A percentile compares a stretch with the other conserved stretches of the same genome.
Evolutionary conservation across 2,797 vertebrate genomes (phyloP).

Genomic region (Crypturellus tataupa): DNA sequence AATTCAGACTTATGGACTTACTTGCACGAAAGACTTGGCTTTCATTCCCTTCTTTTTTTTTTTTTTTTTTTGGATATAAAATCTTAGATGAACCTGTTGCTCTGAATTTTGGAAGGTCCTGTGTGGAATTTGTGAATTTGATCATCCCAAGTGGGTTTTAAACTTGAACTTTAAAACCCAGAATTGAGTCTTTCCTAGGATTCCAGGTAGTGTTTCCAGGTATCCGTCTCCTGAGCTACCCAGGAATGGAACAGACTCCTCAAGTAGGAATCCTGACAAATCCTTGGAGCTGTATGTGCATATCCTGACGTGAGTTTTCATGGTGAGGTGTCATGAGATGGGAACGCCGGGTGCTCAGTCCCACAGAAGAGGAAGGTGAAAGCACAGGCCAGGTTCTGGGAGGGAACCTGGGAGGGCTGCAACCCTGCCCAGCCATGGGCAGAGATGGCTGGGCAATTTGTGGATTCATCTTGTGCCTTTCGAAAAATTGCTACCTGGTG

Average conservation of each 20-base stretch:
- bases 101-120: background rate
- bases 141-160: background rate
- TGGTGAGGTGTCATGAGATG: background rate
- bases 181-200: background rate
- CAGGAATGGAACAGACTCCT: background rate
- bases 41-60: background rate
- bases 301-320: background rate
- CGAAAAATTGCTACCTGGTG: background rate
- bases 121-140: background rate
- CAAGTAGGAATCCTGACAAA: background rate
- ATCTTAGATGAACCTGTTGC: background rate
- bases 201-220: background rate
- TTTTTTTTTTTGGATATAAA: background rate
- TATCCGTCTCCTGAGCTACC: background rate
- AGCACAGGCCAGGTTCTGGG: background rate
- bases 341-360: background rate
- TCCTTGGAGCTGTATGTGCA: background rate
- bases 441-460: background rate
- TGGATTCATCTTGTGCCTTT: background rate
- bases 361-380: background rate
- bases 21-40: background rate
- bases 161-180: background rate
- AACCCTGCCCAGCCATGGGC: background rate
- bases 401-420: background rate
- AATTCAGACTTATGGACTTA: background rate